These are phyloP conservation scores for Vicugna pacos DNA, from an alignment of 2,113 vertebrate species.

Conservation along the genomic window DNA sequence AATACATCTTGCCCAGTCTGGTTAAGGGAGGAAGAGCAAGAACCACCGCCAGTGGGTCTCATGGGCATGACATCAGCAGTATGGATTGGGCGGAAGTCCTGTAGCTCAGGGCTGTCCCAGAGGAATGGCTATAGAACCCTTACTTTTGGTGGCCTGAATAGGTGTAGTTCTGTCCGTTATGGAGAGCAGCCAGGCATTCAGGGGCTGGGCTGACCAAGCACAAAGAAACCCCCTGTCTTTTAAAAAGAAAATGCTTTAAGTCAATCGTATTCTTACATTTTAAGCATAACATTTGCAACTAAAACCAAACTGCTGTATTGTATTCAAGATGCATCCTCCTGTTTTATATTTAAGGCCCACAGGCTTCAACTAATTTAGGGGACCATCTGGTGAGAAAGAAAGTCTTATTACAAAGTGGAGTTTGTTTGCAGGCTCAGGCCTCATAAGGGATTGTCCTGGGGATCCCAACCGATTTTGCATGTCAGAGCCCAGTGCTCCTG, in stretches of 20 bases:
- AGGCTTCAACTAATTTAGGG: conserved; percentile 62
- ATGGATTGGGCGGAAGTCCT: background rate
- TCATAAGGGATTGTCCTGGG: conserved; percentile 12
- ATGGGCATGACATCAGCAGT: background rate
- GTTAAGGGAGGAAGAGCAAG: background rate
- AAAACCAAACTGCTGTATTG: conserved; percentile 44
- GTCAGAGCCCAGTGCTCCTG: background rate
- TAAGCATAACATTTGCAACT: conserved; percentile 46
- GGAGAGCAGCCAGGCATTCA: conserved; percentile 2
- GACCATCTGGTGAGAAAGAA: conserved; percentile 52
- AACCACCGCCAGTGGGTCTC: background rate
- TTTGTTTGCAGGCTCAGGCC: background rate
- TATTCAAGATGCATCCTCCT: conserved; percentile 30
- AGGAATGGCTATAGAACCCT: background rate
- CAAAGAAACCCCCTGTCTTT: background rate
- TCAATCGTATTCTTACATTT: conserved; percentile 52
- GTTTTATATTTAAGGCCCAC: conserved; percentile 60
- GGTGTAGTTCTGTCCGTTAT: background rate
- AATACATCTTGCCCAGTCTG: background rate
- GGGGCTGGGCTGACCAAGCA: background rate
- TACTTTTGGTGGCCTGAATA: background rate
- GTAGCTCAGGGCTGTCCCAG: background rate
- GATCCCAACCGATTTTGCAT: background rate
- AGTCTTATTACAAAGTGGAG: conserved; percentile 44
- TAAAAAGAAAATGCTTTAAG: conserved; percentile 50